Conservation (phyloP, 2,888 invertebrate genomes). For the Eupithecia exiguata region DNA sequence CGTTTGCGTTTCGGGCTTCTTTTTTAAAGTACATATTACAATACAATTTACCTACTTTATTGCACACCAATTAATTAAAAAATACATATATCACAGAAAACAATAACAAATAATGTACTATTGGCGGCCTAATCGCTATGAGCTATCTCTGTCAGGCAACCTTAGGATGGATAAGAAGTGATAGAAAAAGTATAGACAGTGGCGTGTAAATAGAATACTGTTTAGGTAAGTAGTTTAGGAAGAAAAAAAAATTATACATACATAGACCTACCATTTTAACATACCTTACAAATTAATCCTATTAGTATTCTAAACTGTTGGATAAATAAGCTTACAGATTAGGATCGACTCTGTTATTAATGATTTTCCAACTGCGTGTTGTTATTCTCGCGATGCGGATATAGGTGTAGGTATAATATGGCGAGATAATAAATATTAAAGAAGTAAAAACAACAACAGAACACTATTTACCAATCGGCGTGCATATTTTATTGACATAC, state of each 20-base stretch:
- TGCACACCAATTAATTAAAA: no score
- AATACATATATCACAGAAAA: no score
- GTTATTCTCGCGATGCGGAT: constrained; percentile 9
- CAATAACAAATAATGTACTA: no score
- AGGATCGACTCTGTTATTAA: neutral
- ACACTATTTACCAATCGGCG: neutral
- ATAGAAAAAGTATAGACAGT: no score
- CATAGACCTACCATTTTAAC: neutral
- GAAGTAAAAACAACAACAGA: constrained; percentile 9
- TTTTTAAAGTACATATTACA: neutral
- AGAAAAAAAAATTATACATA: no score
- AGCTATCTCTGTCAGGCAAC: no score
- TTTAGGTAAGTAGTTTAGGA: no score
- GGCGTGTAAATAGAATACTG: no score
- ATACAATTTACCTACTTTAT: no score
- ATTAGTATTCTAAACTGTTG: neutral
- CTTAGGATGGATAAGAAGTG: no score
- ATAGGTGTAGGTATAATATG: neutral
- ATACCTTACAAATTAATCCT: neutral
- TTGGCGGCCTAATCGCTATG: no score
- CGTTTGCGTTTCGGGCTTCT: neutral
- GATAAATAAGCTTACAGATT: neutral
- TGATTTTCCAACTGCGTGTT: neutral
- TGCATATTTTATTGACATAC: constrained; percentile 8
- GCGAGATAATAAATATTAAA: constrained; percentile 1